Base-by-base conservation (phyloP, 2,888 invertebrate genomes). In the Eristalis arbustorum region DNA sequence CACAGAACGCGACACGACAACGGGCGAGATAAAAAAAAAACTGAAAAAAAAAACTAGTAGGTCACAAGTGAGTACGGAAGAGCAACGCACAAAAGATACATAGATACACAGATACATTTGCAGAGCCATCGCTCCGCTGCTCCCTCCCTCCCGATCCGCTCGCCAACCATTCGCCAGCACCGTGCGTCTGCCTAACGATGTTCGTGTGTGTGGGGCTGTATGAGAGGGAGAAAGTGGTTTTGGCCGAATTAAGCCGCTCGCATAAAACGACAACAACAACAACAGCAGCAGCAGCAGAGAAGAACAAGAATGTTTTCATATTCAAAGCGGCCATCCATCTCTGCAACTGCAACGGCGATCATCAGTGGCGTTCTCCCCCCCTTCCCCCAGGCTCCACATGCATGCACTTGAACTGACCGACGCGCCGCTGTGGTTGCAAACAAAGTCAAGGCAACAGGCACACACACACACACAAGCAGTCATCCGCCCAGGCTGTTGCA, bases 321-420 rank as follows among this genome's bases (percentile, higher is more conserved):
- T 31, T 31, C 31, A 31, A 31, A 31, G 31, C 31, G 31, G 8
- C 31, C 31, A 31, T 31, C 31, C 37, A 37, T 37, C 37, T 37
- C 37, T 37, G 31, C 6, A 31, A 31, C 34, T 37, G 37, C 37
- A 37, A 13, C 37, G 3, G 13, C 0, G 37, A 37, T 37, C 37
- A 13, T 13, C 37, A 13, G 28, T 5, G 13, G 14, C n/a, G n/a
- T n/a, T n/a, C n/a, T n/a, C n/a, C n/a, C n/a, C n/a, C n/a, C n/a
- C 14, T 62, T 13, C n/a, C 3, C n/a, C 4, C 13, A 42, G 13
- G 5, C 22, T 2, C 11, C 61, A 18, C 22, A 13, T 31, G 37
- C 67, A 11, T 69, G 80, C 80, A 81, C 80, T 81, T 81, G 80
- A 81, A 81, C 80, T 81, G 74, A 62, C 74, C 74, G 64, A 40